Conservation (phyloP, 2,113 vertebrate genomes). For the Ia io region DNA sequence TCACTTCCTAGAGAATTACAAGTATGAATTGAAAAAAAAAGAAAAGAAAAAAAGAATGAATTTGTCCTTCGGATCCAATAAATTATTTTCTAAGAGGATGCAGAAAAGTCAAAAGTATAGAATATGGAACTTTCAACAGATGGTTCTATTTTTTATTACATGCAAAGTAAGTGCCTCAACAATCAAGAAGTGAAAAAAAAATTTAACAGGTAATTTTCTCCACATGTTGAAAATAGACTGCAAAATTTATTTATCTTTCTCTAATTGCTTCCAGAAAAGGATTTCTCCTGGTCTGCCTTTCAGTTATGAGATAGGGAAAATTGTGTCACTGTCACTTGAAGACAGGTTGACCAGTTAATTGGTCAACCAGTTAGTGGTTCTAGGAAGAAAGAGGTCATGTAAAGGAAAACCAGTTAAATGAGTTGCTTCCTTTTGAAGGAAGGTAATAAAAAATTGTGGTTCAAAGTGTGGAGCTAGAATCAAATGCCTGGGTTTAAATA, state of each 20-base stretch:
- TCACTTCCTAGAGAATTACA: neutral
- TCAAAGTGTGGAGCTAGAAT: neutral
- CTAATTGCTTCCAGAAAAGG: slow-evolving; percentile 5
- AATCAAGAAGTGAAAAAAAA: slow-evolving; percentile 26
- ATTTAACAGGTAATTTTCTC: slow-evolving; percentile 24
- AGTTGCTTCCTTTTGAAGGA: neutral
- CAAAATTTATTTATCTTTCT: slow-evolving; percentile 13
- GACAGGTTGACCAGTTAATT: neutral
- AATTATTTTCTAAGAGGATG: neutral
- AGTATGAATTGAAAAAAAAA: neutral
- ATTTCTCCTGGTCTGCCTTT: slow-evolving; percentile 22
- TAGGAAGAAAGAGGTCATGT: neutral
- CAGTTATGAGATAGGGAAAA: neutral
- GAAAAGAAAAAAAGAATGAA: neutral
- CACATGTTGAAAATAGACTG: slow-evolving; percentile 30
- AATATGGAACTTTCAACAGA: neutral
- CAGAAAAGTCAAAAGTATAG: neutral
- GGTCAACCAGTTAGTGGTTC: neutral
- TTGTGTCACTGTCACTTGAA: neutral
- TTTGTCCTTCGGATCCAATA: neutral
- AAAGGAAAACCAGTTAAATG: neutral
- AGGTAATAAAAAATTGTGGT: neutral
- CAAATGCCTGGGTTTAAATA: neutral
- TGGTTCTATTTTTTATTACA: slow-evolving; percentile 41
- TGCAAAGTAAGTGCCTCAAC: slow-evolving; percentile 17